Base-by-base conservation (phyloP, 2,888 invertebrate species). In the Pantelozetes paolii region DNA sequence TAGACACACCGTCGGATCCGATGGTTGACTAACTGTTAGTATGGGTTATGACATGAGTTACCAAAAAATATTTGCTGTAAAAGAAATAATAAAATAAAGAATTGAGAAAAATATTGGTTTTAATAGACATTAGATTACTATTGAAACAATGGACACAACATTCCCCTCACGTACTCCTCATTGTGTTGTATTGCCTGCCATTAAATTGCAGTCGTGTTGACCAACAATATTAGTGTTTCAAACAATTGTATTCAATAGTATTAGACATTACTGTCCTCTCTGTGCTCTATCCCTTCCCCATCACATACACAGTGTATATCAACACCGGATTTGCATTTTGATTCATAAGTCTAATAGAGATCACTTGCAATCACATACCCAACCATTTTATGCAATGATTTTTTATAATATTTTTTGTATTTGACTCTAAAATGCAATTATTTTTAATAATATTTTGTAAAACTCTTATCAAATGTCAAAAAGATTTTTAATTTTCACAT, bases 131-230 rank as follows among this genome's bases (percentile, higher is more conserved):
- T 40, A 67, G 67, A 36, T 36, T 8, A 9, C 6, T 20, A 40
- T 40, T 23, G 54, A 23, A 23, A 23, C 18, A 2, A 20, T 54
- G 26, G 6, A 13, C 13, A 20, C 20, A 23, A 28, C 62, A 62
- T 62, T 62, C 62, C 30, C 18, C 15, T 67, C 67, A 67, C 67
- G 67, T 67, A 67, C 6, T 67, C 40, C 67, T 36, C 67, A 67
- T 67, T 67, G 67, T 67, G 67, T 67, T 59, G 40, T 67, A 67
- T 67, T 67, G 67, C 36, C 67, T 13, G 32, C 67, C 67, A 67
- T 67, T 67, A 67, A 67, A 67, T 40, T 67, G 67, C 36, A 67
- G 40, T 67, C 67, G 36, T 67, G 67, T 36, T 67, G 67, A 67
- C 67, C 67, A 23, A 67, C 26, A 40, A 67, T 67, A 67, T 67